A percentile compares a stretch with the other conserved stretches of the same genome.
phyloP scores from a whole-genome alignment of 2,797 vertebrate genomes.

The Eupleurogrammus muticus region DNA sequence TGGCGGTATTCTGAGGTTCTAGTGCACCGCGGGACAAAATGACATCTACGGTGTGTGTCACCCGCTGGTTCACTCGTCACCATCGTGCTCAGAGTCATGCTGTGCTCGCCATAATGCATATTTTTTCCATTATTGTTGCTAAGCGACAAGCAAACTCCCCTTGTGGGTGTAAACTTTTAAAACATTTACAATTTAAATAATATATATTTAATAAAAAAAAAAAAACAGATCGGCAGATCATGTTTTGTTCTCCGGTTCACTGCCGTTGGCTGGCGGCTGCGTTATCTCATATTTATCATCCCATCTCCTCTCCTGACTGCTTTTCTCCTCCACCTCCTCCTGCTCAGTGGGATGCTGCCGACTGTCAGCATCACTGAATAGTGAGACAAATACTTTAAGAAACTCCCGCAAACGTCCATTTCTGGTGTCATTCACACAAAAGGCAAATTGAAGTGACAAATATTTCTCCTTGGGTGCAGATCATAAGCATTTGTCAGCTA shows the following conservation, averaged over 20 bases:
- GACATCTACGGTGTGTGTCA: too few relatives aligned
- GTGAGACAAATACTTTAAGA: neutral
- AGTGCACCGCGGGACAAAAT: neutral
- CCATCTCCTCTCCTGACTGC: neutral
- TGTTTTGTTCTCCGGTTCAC: too few relatives aligned
- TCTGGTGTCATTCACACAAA: neutral
- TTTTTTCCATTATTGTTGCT: slow-evolving; percentile 12
- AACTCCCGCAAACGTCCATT: neutral
- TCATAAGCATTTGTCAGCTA: too few relatives aligned
- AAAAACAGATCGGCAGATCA: too few relatives aligned
- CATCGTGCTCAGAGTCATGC: neutral
- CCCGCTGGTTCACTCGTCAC: too few relatives aligned
- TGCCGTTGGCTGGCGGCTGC: too few relatives aligned
- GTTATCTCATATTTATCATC: slow-evolving; percentile 15
- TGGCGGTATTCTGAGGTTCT: slow-evolving; percentile 2
- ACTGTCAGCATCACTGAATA: slow-evolving; percentile 22
- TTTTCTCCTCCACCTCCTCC: too few relatives aligned
- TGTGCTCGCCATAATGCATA: neutral
- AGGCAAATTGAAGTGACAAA: neutral
- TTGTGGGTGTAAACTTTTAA: slow-evolving; percentile 9
- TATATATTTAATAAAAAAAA: too few relatives aligned
- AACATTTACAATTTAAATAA: neutral
- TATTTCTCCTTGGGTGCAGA: neutral
- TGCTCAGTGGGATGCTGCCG: neutral
- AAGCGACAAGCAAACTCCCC: slow-evolving; percentile 1